Evolutionary conservation across 2,888 invertebrate species (phyloP).

Genomic region (Drosophila putrida): DNA sequence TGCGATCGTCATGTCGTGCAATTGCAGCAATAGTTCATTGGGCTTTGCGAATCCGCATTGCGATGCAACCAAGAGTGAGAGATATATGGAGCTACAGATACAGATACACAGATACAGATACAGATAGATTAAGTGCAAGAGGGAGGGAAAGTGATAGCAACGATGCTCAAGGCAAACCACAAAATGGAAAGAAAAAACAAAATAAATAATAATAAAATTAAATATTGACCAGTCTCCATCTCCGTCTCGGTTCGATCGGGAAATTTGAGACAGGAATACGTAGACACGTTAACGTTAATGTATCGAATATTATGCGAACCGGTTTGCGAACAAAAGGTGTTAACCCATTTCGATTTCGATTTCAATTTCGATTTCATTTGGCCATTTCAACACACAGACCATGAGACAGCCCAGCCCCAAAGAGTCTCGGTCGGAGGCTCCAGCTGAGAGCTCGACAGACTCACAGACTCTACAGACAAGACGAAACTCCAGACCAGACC

Average conservation of each 20-base stretch:
- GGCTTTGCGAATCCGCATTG: slow-evolving; percentile 81
- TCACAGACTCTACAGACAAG: neutral
- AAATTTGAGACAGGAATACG: slow-evolving; percentile 58
- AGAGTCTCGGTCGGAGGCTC: neutral
- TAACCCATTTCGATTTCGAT: slow-evolving; percentile 75
- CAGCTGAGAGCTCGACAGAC: slow-evolving; percentile 2
- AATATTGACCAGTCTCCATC: slow-evolving; percentile 40
- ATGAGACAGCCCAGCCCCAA: too few relatives aligned
- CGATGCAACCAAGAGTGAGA: slow-evolving; percentile 52
- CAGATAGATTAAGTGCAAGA: slow-evolving; percentile 9
- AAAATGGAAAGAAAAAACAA: slow-evolving; percentile 34
- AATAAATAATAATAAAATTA: slow-evolving; percentile 14
- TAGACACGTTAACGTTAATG: slow-evolving; percentile 1
- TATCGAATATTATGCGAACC: slow-evolving; percentile 52
- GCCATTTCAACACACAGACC: slow-evolving; percentile 50
- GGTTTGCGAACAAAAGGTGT: slow-evolving; percentile 74
- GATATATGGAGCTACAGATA: slow-evolving; percentile 8
- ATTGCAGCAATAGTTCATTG: slow-evolving; percentile 78
- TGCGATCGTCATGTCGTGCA: slow-evolving; percentile 69
- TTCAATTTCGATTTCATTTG: slow-evolving; percentile 51
- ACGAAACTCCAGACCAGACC: slow-evolving; percentile 7
- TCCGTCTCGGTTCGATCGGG: slow-evolving; percentile 29
- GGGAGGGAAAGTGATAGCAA: slow-evolving; percentile 15
- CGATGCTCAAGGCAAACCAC: slow-evolving; percentile 77
- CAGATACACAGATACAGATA: neutral